Evolutionary conservation across 1,140 invertebrate genomes (phyloP).

Genomic region (Mya arenaria): DNA sequence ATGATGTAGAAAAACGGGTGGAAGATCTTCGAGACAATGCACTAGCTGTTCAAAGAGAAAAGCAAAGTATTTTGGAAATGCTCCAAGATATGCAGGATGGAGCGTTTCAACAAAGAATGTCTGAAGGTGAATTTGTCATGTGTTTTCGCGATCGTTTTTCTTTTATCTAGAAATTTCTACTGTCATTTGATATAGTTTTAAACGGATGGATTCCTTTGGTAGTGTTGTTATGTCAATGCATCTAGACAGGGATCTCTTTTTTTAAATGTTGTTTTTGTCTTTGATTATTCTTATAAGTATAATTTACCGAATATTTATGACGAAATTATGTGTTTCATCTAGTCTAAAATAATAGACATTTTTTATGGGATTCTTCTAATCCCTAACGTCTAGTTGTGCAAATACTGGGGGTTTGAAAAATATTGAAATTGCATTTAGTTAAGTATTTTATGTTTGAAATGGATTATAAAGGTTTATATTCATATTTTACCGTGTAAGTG

Average conservation of each 20-base stretch:
- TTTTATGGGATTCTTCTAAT: too few species aligned
- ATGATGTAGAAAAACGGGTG: slow-evolving; percentile 56
- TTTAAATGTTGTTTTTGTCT: not conserved
- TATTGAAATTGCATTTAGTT: too few species aligned
- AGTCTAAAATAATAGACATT: too few species aligned
- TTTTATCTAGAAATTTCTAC: not conserved
- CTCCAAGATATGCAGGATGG: slow-evolving; percentile 62
- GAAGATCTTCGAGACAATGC: slow-evolving; percentile 60
- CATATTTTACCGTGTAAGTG: too few species aligned
- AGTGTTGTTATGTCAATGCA: not conserved
- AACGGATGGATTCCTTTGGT: not conserved
- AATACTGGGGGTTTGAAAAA: too few species aligned
- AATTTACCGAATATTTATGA: not conserved
- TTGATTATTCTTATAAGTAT: not conserved
- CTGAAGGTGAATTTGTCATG: slow-evolving; percentile 51
- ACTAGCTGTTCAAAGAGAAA: slow-evolving; percentile 54
- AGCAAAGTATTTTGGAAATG: slow-evolving; percentile 44
- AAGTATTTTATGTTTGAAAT: too few species aligned
- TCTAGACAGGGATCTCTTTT: not conserved
- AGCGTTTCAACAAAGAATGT: slow-evolving; percentile 9
- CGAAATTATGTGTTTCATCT: not conserved
- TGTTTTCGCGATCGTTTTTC: not conserved
- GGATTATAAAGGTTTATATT: too few species aligned
- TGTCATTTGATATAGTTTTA: not conserved
- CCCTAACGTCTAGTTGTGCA: too few species aligned